Evolutionary conservation across 2,113 vertebrate genomes (phyloP), one percentile per base, ranked within the genome.

Genomic region (Notechis scutatus): DNA sequence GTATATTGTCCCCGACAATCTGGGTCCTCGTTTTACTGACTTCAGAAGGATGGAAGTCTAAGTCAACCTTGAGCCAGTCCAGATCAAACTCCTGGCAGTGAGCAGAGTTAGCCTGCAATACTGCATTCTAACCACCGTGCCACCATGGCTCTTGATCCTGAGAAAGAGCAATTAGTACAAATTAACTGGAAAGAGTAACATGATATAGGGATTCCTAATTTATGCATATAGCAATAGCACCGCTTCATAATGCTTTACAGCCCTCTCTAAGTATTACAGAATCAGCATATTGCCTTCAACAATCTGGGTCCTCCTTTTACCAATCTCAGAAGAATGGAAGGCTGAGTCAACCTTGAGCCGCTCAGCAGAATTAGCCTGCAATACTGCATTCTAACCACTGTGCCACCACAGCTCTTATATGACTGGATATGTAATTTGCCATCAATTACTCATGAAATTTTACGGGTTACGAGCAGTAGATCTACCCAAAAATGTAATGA

Each of bases 371-470:
- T n/a, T n/a, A n/a, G 29, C 29, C 29, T 69, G 61, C 29, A 69
- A 69, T 69, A 69, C 64, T 69, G 29, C 29, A 14, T n/a, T 69
- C 1, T n/a, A 69, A 15, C 29, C 12, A n/a, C 29, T 69, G 29
- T 69, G 29, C 29, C 29, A n/a, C 12, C 64, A n/a, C 4, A 0
- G 29, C 12, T n/a, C 64, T 69, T 34, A 15, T n/a, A 5, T 69
- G 12, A 69, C 29, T 39, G 74, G 56, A 86, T 93, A 85, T 95
- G 90, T 95, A 93, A 93, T 94, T 96, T 94, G 88, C 91, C 94
- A 94, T 93, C 92, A 93, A 92, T 95, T 96, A 92, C n/a, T 93
- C 8, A 0, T 90, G 88, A 93, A 94, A n/a, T 86, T 85, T 1
- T 0, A 20, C 0, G 0, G 59, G 95, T 95, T 94, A 91, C 10